Percentiles rank a stretch among this genome's conserved stretches.
phyloP scores from a whole-genome alignment of 2,888 invertebrate genomes.

The Amblyteles armatorius region DNA sequence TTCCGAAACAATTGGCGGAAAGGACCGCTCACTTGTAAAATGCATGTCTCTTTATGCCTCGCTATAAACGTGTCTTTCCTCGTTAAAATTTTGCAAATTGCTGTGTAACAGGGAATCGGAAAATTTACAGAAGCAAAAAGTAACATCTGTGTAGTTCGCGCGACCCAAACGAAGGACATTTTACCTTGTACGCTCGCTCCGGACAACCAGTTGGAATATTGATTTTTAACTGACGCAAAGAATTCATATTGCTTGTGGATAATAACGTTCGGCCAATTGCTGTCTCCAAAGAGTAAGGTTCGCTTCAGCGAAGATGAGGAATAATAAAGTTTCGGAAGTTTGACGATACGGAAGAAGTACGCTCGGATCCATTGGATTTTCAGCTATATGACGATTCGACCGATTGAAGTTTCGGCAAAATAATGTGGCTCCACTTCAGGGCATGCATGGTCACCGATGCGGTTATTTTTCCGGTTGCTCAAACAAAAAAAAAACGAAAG shows the following conservation, averaged over 20 bases:
- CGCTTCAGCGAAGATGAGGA: too few species aligned
- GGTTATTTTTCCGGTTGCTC: too few species aligned
- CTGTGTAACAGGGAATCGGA: not conserved
- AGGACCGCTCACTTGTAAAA: not conserved
- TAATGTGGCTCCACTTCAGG: too few species aligned
- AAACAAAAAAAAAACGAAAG: too few species aligned
- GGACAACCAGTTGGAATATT: not conserved
- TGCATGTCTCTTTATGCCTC: not conserved
- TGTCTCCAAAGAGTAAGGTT: too few species aligned
- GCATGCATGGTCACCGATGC: too few species aligned
- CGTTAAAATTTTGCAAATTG: slow-evolving; percentile 6
- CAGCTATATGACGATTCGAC: too few species aligned
- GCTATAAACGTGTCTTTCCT: not conserved
- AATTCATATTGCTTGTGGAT: not conserved
- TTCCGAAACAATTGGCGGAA: not conserved
- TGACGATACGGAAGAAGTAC: too few species aligned
- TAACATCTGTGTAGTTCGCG: slow-evolving; percentile 75
- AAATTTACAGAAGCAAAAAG: not conserved
- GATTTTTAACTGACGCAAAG: not conserved
- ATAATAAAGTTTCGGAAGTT: too few species aligned
- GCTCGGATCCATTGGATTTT: too few species aligned
- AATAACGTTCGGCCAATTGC: too few species aligned
- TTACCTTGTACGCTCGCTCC: not conserved
- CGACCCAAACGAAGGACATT: slow-evolving; percentile 50
- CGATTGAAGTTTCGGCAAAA: too few species aligned